Conservation (phyloP, 1,140 invertebrate genomes). For the Pseudoatta argentina region DNA sequence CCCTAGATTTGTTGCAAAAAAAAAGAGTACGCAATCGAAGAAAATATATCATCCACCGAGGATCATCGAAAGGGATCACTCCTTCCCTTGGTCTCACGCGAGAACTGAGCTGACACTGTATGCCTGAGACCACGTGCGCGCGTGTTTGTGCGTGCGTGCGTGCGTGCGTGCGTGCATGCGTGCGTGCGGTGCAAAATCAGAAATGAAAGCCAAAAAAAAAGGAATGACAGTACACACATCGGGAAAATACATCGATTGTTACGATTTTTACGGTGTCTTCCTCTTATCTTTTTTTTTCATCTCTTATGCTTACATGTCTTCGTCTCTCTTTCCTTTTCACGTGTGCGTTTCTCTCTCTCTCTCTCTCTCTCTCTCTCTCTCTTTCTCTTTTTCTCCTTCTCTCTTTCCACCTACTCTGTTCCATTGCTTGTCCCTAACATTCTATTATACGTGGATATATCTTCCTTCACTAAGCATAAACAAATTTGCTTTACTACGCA, state of each 20-base stretch:
- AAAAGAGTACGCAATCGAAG: slow-evolving; percentile 47
- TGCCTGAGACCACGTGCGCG: slow-evolving; percentile 69
- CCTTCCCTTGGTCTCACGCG: slow-evolving; percentile 64
- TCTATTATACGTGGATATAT: background rate
- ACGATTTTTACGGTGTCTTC: slow-evolving; percentile 40
- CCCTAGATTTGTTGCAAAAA: slow-evolving; percentile 57
- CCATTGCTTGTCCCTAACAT: background rate
- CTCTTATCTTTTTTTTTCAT: slow-evolving; percentile 18
- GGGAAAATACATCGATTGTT: slow-evolving; percentile 7
- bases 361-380: background rate
- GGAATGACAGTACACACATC: background rate
- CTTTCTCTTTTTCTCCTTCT: background rate
- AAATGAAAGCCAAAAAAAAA: slow-evolving; percentile 29
- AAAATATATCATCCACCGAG: slow-evolving; percentile 46
- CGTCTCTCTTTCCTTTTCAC: slow-evolving; percentile 6
- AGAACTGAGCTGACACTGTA: slow-evolving; percentile 64
- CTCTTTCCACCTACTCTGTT: background rate
- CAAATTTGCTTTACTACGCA: slow-evolving; percentile 31
- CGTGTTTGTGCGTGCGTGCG: slow-evolving; percentile 54
- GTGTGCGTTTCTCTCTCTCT: slow-evolving; percentile 37
- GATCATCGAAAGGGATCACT: slow-evolving; percentile 32
- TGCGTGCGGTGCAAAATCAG: slow-evolving; percentile 83
- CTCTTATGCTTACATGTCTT: slow-evolving; percentile 11
- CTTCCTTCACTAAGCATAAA: background rate
- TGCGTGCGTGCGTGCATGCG: slow-evolving; percentile 73